Evolutionary conservation across 2,888 invertebrate genomes (phyloP).

Genomic region (Acleris laterana): DNA sequence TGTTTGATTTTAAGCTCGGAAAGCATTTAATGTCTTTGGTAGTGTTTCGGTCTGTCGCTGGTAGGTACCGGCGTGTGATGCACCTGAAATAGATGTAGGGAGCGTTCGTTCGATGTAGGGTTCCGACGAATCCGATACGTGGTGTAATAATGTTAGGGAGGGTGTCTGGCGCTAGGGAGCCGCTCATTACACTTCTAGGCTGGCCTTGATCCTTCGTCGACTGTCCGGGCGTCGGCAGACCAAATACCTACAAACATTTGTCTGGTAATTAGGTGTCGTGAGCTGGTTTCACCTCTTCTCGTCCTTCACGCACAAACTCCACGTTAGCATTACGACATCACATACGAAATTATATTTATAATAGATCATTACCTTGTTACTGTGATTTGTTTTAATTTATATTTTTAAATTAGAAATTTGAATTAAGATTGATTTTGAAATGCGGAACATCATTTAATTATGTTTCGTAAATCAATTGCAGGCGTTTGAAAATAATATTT

Average conservation of each 20-base stretch:
- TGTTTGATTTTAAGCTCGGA: too few relatives aligned
- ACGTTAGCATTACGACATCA: slow-evolving; percentile 56
- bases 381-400: slow-evolving; percentile 79
- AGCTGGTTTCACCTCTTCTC: slow-evolving; percentile 13
- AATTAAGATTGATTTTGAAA: slow-evolving; percentile 61
- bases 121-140: not conserved
- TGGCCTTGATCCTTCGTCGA: not conserved
- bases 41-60: too few relatives aligned
- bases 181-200: not conserved
- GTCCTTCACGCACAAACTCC: slow-evolving; percentile 47
- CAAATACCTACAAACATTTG: too few relatives aligned
- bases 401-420: slow-evolving; percentile 53
- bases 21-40: too few relatives aligned
- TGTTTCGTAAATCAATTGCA: slow-evolving; percentile 50
- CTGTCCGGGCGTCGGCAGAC: not conserved
- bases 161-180: not conserved
- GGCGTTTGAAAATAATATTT: slow-evolving; percentile 54
- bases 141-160: not conserved
- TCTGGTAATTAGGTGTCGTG: not conserved
- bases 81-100: not conserved
- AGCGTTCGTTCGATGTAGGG: not conserved
- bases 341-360: slow-evolving; percentile 56
- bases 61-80: too few relatives aligned
- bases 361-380: slow-evolving; percentile 74
- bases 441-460: slow-evolving; percentile 59